Evolutionary conservation across 2,797 vertebrate genomes (phyloP), one percentile per base, ranked within the genome.

Genomic region (Bradypodion ventrale): DNA sequence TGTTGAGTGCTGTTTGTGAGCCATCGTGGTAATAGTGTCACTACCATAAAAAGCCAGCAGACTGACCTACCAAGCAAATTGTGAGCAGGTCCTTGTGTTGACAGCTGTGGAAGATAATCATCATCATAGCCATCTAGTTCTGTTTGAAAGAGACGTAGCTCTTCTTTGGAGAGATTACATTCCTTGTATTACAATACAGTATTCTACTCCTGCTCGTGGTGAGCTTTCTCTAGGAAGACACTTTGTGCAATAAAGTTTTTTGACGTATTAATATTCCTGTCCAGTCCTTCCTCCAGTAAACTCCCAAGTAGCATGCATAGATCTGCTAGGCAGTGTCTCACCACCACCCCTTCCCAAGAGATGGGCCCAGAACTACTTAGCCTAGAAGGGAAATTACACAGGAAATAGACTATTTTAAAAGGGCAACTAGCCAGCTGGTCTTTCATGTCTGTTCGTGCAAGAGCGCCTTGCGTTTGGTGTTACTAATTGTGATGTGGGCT

Each of bases 241-340:
- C 29, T 83, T 78, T 69, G 19, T 16, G n/a, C 3, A 59, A 74
- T 29, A 19, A 6, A 10, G n/a, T 40, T n/a, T n/a, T 25, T 52
- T 74, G 66, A n/a, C 37, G 60, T 81, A 69, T 76, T 62, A n/a
- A 63, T 32, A n/a, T 76, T 68, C 42, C 10, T 70, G 69, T 76
- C 72, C 27, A 29, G 13, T 32, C 15, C 44, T 79, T 79, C 56
- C 46, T 74, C 1, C 27, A 75, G 6, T 42, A 35, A 75, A 32
- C 25, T 60, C 37, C 37, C n/a, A 32, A n/a, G 5, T 37, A 66
- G 29, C 44, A 49, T 32, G 29, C 7, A 27, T 70, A 13, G 21
- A 21, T 59, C 46, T 84, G 52, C 66, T 25, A 37, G 21, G 56
- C 52, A 44, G 23, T 60, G 52, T 60, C 4, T 32, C 49, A 37